Evolutionary conservation across 1,140 invertebrate species (phyloP), one percentile per base, ranked within the genome.

Genomic region (Euglossa dilemma): DNA sequence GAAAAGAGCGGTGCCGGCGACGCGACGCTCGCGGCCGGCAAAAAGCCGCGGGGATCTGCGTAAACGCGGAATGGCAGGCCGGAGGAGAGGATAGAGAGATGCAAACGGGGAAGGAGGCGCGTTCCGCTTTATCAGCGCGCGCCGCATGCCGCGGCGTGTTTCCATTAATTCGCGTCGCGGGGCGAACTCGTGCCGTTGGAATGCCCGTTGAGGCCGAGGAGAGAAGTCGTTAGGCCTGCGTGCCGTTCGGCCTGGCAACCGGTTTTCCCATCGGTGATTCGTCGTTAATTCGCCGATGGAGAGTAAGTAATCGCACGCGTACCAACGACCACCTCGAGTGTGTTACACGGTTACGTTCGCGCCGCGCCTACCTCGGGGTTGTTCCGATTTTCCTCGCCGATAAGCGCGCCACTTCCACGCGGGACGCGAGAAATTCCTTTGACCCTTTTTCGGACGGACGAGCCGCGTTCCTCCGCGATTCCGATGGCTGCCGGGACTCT

Each of bases 141-240:
- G 84, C 87, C 87, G 82, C 89, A 83, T 86, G 88, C 90, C 90
- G 89, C 90, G 90, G 89, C 91, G 90, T 93, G 92, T 93, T 93
- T 93, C 92, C 91, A 93, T 93, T 93, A 93, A 93, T 93, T 93
- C 90, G 91, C 91, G 92, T 93, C 92, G 92, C 89, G 91, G 88
- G 89, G 85, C 88, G 85, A 92, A 91, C 91, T 91, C 92, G 92
- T 90, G 85, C 90, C 87, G 87, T 85, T 91, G 92, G 92, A 93
- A 93, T 93, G 89, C 91, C 89, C 88, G 92, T 90, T 90, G 85
- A 90, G 89, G 87, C 81, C 87, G 88, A 84, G 85, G 87, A 89
- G 88, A 89, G 92, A 90, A 92, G 90, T 93, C 91, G 91, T 93
- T 93, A 93, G 83, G 89, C 14, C 89, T 89, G 89, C 90, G 91